A percentile compares a stretch with the other conserved stretches of the same genome.
phyloP scores from a whole-genome alignment of 2,797 vertebrate species.

The Uromys caudimaculatus region DNA sequence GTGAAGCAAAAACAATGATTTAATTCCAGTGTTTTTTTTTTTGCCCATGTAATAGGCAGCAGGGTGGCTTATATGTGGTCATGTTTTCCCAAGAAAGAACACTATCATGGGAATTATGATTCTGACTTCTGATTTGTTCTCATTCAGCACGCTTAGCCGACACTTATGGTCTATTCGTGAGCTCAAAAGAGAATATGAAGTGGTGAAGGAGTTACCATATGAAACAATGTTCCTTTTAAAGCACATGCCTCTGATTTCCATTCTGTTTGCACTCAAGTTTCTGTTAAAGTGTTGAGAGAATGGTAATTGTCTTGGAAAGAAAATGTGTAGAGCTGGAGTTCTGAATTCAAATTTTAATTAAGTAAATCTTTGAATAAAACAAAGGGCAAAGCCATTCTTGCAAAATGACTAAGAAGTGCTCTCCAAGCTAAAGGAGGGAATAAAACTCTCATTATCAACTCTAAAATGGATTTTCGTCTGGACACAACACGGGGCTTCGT shows the following conservation, averaged over 20 bases:
- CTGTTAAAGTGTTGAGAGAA: not conserved
- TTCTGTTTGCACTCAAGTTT: not conserved
- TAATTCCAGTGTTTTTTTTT: not conserved
- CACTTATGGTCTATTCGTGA: not conserved
- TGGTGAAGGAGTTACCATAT: not conserved
- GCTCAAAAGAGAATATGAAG: not conserved
- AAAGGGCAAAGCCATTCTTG: not conserved
- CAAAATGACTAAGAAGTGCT: not conserved
- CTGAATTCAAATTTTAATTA: constrained; percentile 28
- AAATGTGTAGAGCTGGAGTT: not conserved
- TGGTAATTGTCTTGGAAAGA: not conserved
- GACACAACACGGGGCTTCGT: not conserved
- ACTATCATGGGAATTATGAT: not conserved
- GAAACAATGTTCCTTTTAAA: not conserved
- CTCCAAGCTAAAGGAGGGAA: not conserved
- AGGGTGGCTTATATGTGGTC: not conserved
- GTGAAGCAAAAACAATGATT: not conserved
- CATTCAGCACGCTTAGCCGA: not conserved
- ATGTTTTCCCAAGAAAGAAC: not conserved
- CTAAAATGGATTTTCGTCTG: not conserved
- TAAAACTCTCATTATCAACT: constrained; percentile 35
- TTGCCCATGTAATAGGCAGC: not conserved
- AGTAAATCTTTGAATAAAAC: constrained; percentile 24
- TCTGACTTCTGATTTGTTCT: not conserved
- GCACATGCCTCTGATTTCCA: not conserved